A percentile compares a stretch with the other conserved stretches of the same genome.
These are phyloP conservation scores for Lithodes maja DNA, from an alignment of 2,888 invertebrate genomes.

Conservation along the genomic window DNA sequence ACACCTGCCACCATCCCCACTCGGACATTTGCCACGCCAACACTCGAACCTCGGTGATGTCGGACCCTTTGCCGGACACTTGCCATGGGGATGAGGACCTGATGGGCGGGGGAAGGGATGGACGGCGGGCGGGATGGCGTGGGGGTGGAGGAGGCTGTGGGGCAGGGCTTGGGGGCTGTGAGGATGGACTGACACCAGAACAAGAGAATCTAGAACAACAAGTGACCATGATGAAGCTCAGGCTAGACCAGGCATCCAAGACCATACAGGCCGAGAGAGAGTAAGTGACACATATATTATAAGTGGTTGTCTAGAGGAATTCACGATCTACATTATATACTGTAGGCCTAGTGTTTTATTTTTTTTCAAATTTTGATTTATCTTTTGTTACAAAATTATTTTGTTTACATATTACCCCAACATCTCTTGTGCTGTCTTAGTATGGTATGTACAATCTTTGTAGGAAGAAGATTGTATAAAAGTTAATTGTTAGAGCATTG, in stretches of 20 bases:
- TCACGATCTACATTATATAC: no score
- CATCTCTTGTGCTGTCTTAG: no score
- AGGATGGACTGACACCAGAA: constrained; percentile 61
- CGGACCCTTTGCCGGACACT: constrained; percentile 65
- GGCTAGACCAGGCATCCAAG: constrained; percentile 84
- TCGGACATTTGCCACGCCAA: constrained; percentile 51
- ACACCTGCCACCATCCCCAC: constrained; percentile 56
- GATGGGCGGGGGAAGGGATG: constrained; percentile 19
- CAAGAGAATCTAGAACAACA: constrained; percentile 66
- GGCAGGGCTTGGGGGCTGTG: constrained; percentile 48
- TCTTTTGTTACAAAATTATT: no score
- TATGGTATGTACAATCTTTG: no score
- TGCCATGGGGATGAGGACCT: constrained; percentile 23
- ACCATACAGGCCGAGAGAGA: constrained; percentile 84
- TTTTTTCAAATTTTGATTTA: no score
- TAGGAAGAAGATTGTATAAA: no score
- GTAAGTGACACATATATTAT: constrained; percentile 77
- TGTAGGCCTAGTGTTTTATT: no score
- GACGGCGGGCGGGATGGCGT: constrained; percentile 34
- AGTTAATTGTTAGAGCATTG: no score
- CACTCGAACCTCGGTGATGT: constrained; percentile 53
- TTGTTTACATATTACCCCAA: no score
- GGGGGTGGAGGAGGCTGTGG: constrained; percentile 34
- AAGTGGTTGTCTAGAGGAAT: no score
- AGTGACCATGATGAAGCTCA: constrained; percentile 77